Evolutionary conservation across 2,888 invertebrate species (phyloP).

Genomic region (Oithona nana): DNA sequence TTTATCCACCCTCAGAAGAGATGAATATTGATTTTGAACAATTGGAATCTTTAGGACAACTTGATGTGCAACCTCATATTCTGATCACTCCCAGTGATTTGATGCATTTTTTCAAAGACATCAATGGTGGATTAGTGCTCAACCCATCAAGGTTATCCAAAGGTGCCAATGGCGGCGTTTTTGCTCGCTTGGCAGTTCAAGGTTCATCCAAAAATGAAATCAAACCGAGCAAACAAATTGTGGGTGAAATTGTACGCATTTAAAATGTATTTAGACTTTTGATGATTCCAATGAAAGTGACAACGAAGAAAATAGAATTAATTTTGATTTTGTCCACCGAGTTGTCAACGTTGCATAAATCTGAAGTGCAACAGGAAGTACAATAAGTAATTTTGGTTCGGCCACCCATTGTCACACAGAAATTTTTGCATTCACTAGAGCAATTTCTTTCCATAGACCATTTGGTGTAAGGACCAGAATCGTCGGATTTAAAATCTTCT

Average conservation of each 20-base stretch:
- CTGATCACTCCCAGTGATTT: conserved; percentile 67
- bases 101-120: conserved; percentile 57
- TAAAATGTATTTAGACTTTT: too few species aligned
- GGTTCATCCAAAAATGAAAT: conserved; percentile 23
- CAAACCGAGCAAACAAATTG: background rate
- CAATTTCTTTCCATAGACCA: conserved; percentile 21
- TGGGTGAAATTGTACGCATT: background rate
- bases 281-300: too few species aligned
- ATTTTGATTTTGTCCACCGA: too few species aligned
- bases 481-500: conserved; percentile 23
- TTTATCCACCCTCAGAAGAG: conserved; percentile 45
- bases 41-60: conserved; percentile 47
- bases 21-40: conserved; percentile 48
- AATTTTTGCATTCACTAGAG: conserved; percentile 19
- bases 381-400: conserved; percentile 21
- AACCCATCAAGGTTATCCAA: conserved; percentile 69
- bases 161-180: conserved; percentile 52
- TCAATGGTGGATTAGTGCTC: conserved; percentile 54
- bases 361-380: conserved; percentile 20
- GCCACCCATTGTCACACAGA: conserved; percentile 21
- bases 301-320: too few species aligned
- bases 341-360: conserved; percentile 20
- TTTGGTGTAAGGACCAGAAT: background rate
- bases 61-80: conserved; percentile 56
- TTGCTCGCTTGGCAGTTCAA: conserved; percentile 44